Conservation (phyloP, 2,113 vertebrate species). For the Oreochromis tanganicae region DNA sequence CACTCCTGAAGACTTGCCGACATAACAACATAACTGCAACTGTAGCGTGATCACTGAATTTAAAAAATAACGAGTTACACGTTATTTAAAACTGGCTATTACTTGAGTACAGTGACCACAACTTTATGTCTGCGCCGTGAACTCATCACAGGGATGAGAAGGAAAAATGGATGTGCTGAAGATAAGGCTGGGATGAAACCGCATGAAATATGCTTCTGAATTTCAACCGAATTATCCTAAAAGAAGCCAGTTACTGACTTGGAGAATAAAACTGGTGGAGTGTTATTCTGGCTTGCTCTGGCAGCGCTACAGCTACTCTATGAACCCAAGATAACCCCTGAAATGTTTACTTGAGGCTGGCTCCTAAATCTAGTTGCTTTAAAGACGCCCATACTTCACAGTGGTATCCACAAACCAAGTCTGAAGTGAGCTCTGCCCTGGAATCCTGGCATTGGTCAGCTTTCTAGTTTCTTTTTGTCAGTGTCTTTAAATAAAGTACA, state of each 20-base stretch:
- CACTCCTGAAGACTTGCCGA: neutral
- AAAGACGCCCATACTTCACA: neutral
- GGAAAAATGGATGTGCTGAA: neutral
- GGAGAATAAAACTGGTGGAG: neutral
- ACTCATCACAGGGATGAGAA: neutral
- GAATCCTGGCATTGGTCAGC: neutral
- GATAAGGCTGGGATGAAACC: neutral
- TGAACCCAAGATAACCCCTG: neutral
- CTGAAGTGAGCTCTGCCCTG: fast-evolving
- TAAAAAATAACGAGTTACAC: fast-evolving
- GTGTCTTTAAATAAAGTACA: neutral
- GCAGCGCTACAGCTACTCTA: neutral
- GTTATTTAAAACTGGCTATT: neutral
- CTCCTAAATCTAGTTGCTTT: neutral
- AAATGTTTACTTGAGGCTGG: neutral
- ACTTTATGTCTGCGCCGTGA: fast-evolving
- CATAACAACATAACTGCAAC: fast-evolving
- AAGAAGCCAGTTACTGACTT: neutral
- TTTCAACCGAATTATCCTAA: fast-evolving
- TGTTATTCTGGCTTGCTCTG: neutral
- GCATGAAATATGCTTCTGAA: neutral
- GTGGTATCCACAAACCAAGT: neutral
- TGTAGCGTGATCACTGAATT: neutral
- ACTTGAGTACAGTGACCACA: fast-evolving
- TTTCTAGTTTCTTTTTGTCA: fast-evolving